Evolutionary conservation across 2,888 invertebrate genomes (phyloP).

Genomic region (Caenorhabditis plicata): DNA sequence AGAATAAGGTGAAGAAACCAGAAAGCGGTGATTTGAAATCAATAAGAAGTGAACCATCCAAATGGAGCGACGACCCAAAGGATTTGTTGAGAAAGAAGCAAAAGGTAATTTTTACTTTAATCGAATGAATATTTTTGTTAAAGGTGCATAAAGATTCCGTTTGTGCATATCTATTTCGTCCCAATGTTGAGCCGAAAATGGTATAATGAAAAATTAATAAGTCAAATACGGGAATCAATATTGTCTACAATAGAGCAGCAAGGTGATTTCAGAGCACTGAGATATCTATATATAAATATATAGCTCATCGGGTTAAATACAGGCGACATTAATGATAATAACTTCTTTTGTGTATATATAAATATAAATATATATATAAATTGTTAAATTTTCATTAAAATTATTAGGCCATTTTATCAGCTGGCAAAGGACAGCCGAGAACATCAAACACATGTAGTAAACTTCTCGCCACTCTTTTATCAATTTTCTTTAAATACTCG

Average conservation of each 20-base stretch:
- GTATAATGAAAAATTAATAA: conserved; percentile 5
- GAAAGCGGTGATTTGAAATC: conserved; percentile 23
- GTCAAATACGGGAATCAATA: no score
- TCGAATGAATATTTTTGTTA: neutral
- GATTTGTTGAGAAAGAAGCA: conserved; percentile 42
- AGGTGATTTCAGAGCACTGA: no score
- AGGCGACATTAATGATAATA: no score
- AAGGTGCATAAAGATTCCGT: conserved; percentile 49
- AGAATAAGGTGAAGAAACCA: conserved; percentile 24
- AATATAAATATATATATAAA: no score
- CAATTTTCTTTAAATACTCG: neutral
- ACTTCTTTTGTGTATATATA: no score
- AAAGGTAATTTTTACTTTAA: conserved; percentile 10
- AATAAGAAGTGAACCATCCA: conserved; percentile 8
- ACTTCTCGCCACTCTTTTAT: neutral
- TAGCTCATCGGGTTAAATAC: no score
- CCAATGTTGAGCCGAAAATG: conserved; percentile 30
- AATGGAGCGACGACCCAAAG: conserved; percentile 34
- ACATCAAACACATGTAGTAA: conserved; percentile 1
- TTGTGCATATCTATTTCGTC: conserved; percentile 41
- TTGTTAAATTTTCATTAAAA: no score
- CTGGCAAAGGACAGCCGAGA: conserved; percentile 2
- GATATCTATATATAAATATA: no score
- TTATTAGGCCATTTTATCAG: conserved; percentile 1
- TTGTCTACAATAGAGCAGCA: no score